A percentile compares a stretch with the other conserved stretches of the same genome.
Conservation (phyloP, 2,797 vertebrate species). For the Pipistrellus nathusii region DNA sequence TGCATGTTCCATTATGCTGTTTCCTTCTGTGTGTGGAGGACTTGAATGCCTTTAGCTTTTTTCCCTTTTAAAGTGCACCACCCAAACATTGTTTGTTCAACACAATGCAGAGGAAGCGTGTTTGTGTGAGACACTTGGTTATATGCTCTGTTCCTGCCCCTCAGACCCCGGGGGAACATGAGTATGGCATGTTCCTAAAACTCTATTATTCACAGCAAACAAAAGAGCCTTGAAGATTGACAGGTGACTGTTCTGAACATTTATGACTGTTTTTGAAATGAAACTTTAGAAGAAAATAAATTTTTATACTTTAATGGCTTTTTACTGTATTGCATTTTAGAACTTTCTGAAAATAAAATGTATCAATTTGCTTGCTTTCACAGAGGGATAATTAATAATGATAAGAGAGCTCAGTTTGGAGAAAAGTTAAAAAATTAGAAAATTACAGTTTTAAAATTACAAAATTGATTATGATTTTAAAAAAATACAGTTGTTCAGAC, state of each 20-base stretch:
- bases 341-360: conserved; percentile 44
- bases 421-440: conserved; percentile 38
- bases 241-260: conserved; percentile 27
- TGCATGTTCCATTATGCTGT: conserved; percentile 23
- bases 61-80: conserved; percentile 74
- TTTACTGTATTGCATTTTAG: not conserved
- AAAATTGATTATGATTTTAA: not conserved
- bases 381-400: not conserved
- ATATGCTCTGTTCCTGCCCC: conserved; percentile 54
- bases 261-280: conserved; percentile 51
- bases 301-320: conserved; percentile 16
- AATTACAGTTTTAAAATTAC: conserved; percentile 23
- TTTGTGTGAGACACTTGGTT: conserved; percentile 72
- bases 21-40: conserved; percentile 57
- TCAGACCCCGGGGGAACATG: conserved; percentile 59
- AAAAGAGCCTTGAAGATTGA: conserved; percentile 36
- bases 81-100: conserved; percentile 82
- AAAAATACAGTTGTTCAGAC: not conserved
- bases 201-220: conserved; percentile 56
- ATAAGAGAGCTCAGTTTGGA: conserved; percentile 31
- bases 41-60: conserved; percentile 67
- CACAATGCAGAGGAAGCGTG: conserved; percentile 81
- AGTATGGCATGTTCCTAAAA: conserved; percentile 50
- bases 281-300: conserved; percentile 29
- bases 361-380: conserved; percentile 38